A percentile compares a stretch with the other conserved stretches of the same genome.
Conservation (phyloP, 2,888 invertebrate species). For the Cynaeus angustus region DNA sequence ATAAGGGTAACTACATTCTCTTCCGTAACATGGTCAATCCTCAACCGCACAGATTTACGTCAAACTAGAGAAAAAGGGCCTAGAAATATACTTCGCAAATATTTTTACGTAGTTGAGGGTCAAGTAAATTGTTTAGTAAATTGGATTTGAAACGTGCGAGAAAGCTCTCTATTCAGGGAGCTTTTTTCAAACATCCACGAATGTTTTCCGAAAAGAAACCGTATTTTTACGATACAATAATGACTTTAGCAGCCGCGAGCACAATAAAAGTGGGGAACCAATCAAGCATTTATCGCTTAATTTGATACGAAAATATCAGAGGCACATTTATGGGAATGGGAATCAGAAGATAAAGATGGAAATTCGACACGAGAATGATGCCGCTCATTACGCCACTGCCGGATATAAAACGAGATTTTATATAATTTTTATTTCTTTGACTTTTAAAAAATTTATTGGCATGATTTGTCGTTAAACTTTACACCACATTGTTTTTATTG, state of each 20-base stretch:
- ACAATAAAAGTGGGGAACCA: background rate
- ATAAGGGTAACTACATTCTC: slow-evolving; percentile 3
- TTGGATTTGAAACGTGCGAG: slow-evolving; percentile 17
- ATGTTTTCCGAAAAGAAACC: slow-evolving; percentile 11
- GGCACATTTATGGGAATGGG: background rate
- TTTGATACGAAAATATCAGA: slow-evolving; percentile 10
- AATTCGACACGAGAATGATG: background rate
- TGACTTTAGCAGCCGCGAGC: slow-evolving; percentile 12
- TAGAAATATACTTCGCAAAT: background rate
- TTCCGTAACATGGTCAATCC: slow-evolving; percentile 1
- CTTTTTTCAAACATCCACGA: slow-evolving; percentile 2
- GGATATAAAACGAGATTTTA: background rate
- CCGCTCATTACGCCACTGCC: slow-evolving; percentile 2
- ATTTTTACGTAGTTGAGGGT: slow-evolving; percentile 6
- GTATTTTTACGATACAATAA: slow-evolving; percentile 14
- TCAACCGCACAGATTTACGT: background rate
- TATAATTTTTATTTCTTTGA: background rate
- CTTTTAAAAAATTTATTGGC: background rate
- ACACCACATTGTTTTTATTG: too few relatives aligned
- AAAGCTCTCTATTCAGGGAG: slow-evolving; percentile 1
- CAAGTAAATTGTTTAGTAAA: slow-evolving; percentile 16
- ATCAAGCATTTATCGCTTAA: slow-evolving; percentile 26
- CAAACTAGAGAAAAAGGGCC: background rate
- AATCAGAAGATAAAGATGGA: slow-evolving; percentile 3
- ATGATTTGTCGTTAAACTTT: too few relatives aligned